phyloP scores from a whole-genome alignment of 2,888 invertebrate genomes.

The Leptopterna dolabrata region DNA sequence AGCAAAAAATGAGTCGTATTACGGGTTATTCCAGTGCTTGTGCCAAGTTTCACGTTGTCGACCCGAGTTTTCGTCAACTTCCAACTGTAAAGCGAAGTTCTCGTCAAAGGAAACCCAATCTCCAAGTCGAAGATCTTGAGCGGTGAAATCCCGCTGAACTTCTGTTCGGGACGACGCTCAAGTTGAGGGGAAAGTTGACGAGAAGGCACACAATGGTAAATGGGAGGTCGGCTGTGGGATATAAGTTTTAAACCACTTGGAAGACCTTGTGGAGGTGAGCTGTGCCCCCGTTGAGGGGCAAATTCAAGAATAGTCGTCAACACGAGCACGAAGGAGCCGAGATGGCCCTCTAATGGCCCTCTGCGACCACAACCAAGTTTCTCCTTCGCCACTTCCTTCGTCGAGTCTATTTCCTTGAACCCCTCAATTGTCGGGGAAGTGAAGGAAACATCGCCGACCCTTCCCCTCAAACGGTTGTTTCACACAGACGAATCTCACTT shows the following conservation, averaged over 20 bases:
- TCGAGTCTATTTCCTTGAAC: too few species aligned
- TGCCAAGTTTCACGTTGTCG: too few species aligned
- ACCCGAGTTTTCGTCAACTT: too few species aligned
- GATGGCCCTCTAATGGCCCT: background rate
- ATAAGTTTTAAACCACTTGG: background rate
- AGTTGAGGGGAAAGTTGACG: background rate
- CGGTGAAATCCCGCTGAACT: background rate
- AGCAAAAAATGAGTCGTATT: too few species aligned
- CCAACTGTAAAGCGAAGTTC: background rate
- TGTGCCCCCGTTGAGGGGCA: background rate
- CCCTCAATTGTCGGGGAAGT: too few species aligned
- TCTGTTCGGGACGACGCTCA: background rate
- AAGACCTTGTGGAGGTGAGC: background rate
- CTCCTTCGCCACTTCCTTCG: background rate
- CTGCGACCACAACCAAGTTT: background rate
- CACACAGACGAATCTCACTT: too few species aligned
- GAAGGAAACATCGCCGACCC: too few species aligned
- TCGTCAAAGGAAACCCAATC: background rate
- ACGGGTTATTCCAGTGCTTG: too few species aligned
- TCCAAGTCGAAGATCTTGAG: background rate
- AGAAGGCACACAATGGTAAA: background rate
- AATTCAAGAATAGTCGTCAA: background rate
- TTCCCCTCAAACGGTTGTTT: too few species aligned
- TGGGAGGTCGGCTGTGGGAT: background rate
- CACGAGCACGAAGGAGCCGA: background rate